Percentiles rank a stretch among this genome's conserved stretches.
Evolutionary conservation across 2,113 vertebrate genomes (phyloP).

Genomic region (Epinephelus fuscoguttatus): DNA sequence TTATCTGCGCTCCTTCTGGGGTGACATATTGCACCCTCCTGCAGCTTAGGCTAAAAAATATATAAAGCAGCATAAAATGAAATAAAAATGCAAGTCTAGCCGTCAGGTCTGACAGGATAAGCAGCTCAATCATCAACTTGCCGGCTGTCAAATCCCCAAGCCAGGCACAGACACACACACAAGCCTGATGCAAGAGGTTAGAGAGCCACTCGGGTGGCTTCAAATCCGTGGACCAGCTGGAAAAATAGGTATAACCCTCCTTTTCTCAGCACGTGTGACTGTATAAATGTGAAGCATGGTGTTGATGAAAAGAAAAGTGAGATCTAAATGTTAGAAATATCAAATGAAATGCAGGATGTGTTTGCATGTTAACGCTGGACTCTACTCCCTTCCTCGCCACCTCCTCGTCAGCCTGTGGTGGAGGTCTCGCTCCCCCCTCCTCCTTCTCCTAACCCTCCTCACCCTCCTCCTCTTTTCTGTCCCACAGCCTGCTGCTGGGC

Average conservation of each 20-base stretch:
- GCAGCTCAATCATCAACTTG: slow-evolving; percentile 73
- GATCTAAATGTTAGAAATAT: not conserved
- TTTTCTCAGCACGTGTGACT: not conserved
- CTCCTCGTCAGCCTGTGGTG: slow-evolving; percentile 40
- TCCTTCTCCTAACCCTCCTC: slow-evolving; percentile 18
- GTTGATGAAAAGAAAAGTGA: not conserved
- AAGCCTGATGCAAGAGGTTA: slow-evolving; percentile 38
- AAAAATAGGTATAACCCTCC: not conserved
- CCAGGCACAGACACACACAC: slow-evolving; percentile 29
- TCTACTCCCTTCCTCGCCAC: slow-evolving; percentile 17
- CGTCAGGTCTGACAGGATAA: slow-evolving; percentile 66
- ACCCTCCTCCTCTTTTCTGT: slow-evolving; percentile 38
- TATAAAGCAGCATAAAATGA: slow-evolving; percentile 54
- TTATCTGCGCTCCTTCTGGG: slow-evolving; percentile 58
- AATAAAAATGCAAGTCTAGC: slow-evolving; percentile 63
- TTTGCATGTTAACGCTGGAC: not conserved
- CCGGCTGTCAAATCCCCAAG: slow-evolving; percentile 63
- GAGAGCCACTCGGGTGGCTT: slow-evolving; percentile 9
- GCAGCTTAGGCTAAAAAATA: slow-evolving; percentile 49
- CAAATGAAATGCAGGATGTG: slow-evolving; percentile 5
- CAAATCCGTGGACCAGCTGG: slow-evolving; percentile 19
- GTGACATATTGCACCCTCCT: slow-evolving; percentile 40
- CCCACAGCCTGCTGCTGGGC: slow-evolving; percentile 71
- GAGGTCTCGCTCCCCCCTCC: slow-evolving; percentile 27
- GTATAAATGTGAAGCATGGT: not conserved